Base-by-base conservation (phyloP, 2,113 vertebrate genomes). In the Ia io region DNA sequence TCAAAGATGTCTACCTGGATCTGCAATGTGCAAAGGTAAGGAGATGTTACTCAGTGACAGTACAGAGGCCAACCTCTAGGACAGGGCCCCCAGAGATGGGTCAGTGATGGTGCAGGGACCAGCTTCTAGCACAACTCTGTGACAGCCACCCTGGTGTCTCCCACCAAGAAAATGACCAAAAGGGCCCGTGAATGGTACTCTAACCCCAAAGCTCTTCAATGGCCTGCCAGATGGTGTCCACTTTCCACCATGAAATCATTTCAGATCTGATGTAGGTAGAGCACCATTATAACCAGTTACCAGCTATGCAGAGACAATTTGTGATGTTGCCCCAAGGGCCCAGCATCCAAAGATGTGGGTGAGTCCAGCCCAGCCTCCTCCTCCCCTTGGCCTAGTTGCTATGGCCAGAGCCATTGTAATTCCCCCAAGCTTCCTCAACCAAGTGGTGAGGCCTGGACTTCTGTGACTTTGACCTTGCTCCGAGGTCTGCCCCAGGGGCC, bases 1-100 rank as follows among this genome's bases (percentile, higher is more conserved):
- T 99, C 99, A 0, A 98, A 97, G 86, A 99, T 98, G 78, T 98
- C 80, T 17, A 98, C 98, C 8, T 99, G 98, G 30, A 99, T 98
- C 99, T 99, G 47, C 88, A 98, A 79, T 3, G 28, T 37, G 17
- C 88, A 80, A 95, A 94, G 23, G 25, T 7, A 84, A 92, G 76
- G 78, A 85, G 4, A 22, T 18, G 73, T 79, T 67, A 71, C 32
- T 35, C 9, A 12, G 35, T 16, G 56, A 11, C 5, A 1, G 6
- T 3, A 1, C 51, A 28, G 49, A 86, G 40, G 40, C 73, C 22
- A 10, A 30, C 35, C 23, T 65, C 53, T 18, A 32, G 84, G 47
- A 77, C 25, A 77, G 53, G 28, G 25, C 18, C 65, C 7, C n/a
- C 20, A 28, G 51, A 63, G 59, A 25, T 2, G 35, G 42, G 16